A percentile compares a stretch with the other conserved stretches of the same genome.
These are phyloP conservation scores for Athripsodes cinereus DNA, from an alignment of 2,888 invertebrate genomes.

Conservation along the genomic window DNA sequence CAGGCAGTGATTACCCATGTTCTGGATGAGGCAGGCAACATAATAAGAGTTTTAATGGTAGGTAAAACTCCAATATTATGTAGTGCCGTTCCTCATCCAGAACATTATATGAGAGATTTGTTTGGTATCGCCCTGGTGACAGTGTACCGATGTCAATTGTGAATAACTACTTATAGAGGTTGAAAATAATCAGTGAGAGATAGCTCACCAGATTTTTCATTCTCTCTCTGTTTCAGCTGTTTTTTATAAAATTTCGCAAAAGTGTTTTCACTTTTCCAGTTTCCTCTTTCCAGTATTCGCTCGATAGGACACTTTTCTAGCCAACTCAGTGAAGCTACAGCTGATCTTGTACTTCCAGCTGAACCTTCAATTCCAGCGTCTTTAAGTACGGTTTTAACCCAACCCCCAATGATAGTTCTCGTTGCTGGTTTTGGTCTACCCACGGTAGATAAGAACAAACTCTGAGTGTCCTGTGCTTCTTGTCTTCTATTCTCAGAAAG, in stretches of 20 bases:
- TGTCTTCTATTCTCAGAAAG: not conserved
- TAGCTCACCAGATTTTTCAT: not conserved
- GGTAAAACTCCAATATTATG: not conserved
- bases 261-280: conserved; percentile 6
- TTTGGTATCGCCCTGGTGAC: conserved; percentile 8
- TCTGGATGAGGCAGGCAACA: too few relatives aligned
- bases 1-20: too few relatives aligned
- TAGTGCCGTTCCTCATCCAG: not conserved
- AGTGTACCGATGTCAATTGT: not conserved
- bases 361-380: conserved; percentile 9
- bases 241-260: conserved; percentile 3
- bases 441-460: conserved; percentile 5
- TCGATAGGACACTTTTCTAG: conserved; percentile 11
- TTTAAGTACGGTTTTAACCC: conserved; percentile 10
- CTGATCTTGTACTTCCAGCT: conserved; percentile 12
- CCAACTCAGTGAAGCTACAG: conserved; percentile 11
- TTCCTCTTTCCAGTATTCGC: conserved; percentile 5
- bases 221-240: not conserved
- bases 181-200: not conserved
- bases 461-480: not conserved
- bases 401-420: conserved; percentile 10
- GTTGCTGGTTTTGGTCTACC: conserved; percentile 10
- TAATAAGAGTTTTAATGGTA: too few relatives aligned
- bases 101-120: conserved; percentile 6
- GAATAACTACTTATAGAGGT: not conserved